Base-by-base conservation (phyloP, 2,113 vertebrate species). In the Promerops cafer region DNA sequence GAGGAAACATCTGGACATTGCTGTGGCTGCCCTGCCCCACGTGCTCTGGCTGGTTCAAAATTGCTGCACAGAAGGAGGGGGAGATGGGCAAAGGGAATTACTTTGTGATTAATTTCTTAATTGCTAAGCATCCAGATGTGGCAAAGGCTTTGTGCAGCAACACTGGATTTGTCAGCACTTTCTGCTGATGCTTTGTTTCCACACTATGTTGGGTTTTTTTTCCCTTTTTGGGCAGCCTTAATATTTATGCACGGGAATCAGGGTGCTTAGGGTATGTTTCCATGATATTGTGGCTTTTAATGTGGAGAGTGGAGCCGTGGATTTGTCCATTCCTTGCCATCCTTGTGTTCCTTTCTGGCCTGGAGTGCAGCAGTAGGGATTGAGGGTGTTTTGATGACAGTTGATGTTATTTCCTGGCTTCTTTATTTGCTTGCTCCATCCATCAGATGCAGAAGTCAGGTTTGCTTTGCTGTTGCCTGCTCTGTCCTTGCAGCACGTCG, bases 61-160 rank as follows among this genome's bases (percentile, higher is more conserved):
- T 30, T 13, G 19, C 52, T 42, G 0, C 35, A 15, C 35, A 39
- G 63, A n/a, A 60, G 76, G 82, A 52, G 71, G 35, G 33, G 33
- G 57, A 52, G 42, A 14, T 49, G 57, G 47, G 44, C 21, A 82
- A 27, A 74, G 52, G 65, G 88, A 74, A 59, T 90, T 59, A 66
- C 16, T 88, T 88, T 17, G 44, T 68, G 86, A 69, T 88, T 69
- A 59, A 68, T 91, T 96, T 80, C 47, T 81, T 81, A 68, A 71
- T 69, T 92, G 66, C 35, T 33, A 2, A 28, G 13, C 33, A 66
- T 71, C 60, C 87, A 85, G 61, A 60, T 83, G 84, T 76, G 66
- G 56, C 70, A 84, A 11, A 72, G 68, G 86, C 42, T 70, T 65
- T 77, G 74, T 79, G 70, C 50, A 8, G 54, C 3, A 13, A 1